Base-by-base conservation (phyloP, 1,140 invertebrate genomes). In the Coptotermes formosanus region DNA sequence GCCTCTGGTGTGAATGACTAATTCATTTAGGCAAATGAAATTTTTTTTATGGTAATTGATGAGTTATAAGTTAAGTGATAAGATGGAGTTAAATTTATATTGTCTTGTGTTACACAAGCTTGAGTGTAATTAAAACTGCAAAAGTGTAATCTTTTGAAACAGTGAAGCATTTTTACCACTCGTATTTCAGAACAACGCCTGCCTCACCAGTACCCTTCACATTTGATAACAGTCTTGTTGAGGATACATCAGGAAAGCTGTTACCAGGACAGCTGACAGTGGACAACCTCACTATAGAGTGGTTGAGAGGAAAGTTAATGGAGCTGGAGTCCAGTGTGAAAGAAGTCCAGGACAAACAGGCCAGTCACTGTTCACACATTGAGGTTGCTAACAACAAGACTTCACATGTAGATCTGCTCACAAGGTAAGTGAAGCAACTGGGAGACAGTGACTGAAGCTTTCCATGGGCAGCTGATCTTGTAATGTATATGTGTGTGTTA, bases 281-380 rank as follows among this genome's bases (percentile, higher is more conserved):
- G 0, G 97, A 99, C 91, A 98, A 98, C 90, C 93, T 97, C 23
- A 98, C 97, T 0, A 94, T 97, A 64, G 96, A 97, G 88, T 97
- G 96, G 95, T 90, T 98, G 59, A 93, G 95, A 87, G 94, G 93
- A 86, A 95, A 96, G 87, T 90, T 97, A 55, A 92, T 92, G 4
- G 96, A 98, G 88, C 90, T 98, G 82, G 96, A 97, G 91, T 91
- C 92, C 25, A 92, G 93, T 43, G 91, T 96, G 43, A 94, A 94
- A 89, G 95, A 96, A 75, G 94, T 92, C 86, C 93, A 95, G 89
- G 94, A 95, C 88, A 94, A 93, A 89, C 92, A 30, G 25, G 43
- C 75, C 30, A 75, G 64, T 30, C 64, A 75, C n/a, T 30, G 25
- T 30, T 75, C n/a, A 11, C 64, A 75, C 9, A n/a, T 75, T 30